Percentiles rank a stretch among this genome's conserved stretches.
phyloP scores from a whole-genome alignment of 1,140 invertebrate species.

The Neelides sp. region DNA sequence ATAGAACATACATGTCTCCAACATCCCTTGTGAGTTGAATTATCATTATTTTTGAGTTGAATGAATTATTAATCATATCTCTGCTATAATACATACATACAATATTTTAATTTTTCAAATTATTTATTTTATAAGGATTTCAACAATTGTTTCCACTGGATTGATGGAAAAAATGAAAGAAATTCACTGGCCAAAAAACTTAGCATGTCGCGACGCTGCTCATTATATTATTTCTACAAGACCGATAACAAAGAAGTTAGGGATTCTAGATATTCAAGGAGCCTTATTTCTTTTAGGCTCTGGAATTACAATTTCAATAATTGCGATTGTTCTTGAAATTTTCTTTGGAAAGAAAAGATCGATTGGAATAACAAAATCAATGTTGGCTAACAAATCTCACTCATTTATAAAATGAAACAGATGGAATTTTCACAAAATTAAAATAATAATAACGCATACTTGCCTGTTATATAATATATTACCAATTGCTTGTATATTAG shows the following conservation, averaged over 20 bases:
- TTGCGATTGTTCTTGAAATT: slow-evolving; percentile 12
- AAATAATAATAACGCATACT: too few species aligned
- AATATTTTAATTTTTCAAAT: background rate
- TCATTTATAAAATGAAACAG: too few species aligned
- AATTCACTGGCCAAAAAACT: slow-evolving; percentile 21
- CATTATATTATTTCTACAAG: slow-evolving; percentile 20
- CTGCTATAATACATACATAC: background rate
- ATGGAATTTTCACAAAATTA: too few species aligned
- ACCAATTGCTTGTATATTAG: too few species aligned
- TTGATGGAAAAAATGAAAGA: slow-evolving; percentile 27
- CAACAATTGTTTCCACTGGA: slow-evolving; percentile 18
- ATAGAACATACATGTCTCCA: too few species aligned
- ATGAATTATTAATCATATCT: slow-evolving; percentile 7
- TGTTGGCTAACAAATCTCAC: too few species aligned
- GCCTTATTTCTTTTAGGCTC: slow-evolving; percentile 15
- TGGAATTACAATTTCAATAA: slow-evolving; percentile 9
- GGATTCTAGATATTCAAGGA: slow-evolving; percentile 18
- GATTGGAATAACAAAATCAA: too few species aligned
- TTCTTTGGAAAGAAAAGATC: too few species aligned
- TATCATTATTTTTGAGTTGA: background rate
- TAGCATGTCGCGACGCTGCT: slow-evolving; percentile 22
- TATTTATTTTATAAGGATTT: slow-evolving; percentile 13
- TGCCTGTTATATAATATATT: too few species aligned
- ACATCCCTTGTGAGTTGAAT: background rate
- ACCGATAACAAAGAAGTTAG: slow-evolving; percentile 17